These are phyloP conservation scores for Pardalotus punctatus DNA, from an alignment of 2,113 vertebrate species.

Conservation along the genomic window DNA sequence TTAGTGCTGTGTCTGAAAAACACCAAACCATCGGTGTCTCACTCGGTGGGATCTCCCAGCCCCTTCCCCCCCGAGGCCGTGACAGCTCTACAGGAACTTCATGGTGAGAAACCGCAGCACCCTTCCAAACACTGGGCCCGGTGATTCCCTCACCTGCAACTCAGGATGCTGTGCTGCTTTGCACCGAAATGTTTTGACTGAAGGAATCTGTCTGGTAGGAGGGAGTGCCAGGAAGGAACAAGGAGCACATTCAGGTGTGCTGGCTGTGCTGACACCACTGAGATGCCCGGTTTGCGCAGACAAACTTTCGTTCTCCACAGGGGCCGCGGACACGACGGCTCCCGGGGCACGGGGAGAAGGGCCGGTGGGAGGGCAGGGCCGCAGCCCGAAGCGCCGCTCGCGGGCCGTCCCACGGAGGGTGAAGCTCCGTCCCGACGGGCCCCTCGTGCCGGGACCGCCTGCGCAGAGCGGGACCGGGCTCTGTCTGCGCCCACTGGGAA, in stretches of 20 bases:
- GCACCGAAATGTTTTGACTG: neutral
- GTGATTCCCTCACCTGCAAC: neutral
- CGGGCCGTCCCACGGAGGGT: neutral
- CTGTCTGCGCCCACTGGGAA: neutral
- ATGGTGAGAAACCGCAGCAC: neutral
- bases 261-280: neutral
- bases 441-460: neutral
- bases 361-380: neutral
- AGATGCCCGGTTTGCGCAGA: neutral
- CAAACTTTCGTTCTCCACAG: accelerated
- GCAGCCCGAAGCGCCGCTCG: accelerated
- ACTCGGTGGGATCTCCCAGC: neutral
- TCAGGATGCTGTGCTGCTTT: neutral
- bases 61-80: neutral
- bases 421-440: neutral
- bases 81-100: neutral
- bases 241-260: neutral
- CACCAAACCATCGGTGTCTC: neutral
- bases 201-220: neutral
- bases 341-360: accelerated
- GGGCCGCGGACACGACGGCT: accelerated
- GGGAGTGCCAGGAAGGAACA: neutral
- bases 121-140: neutral
- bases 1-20: neutral
- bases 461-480: accelerated